Evolutionary conservation across 2,888 invertebrate species (phyloP), one percentile per base, ranked within the genome.

Genomic region (Apamea anceps): DNA sequence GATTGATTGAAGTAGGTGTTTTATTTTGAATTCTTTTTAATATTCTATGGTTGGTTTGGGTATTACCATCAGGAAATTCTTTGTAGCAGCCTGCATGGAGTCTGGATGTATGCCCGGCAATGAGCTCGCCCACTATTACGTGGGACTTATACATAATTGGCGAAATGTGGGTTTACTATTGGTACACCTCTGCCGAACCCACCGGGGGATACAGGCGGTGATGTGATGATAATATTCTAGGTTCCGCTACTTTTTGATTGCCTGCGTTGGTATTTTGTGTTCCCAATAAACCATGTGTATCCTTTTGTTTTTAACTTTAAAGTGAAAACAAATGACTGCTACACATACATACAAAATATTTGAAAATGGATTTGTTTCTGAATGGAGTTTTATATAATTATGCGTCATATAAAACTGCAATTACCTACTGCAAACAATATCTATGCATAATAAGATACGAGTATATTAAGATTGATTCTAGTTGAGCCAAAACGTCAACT

Each of bases 401-500:
- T 18, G n/a, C 21, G 21, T 48, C 6, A 6, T 13, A 60, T 21
- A 32, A 28, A 51, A 51, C 25, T 32, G 70, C 13, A 25, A 37
- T n/a, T 37, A 57, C 4, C 4, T 10, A 37, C 10, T 54, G 51
- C 15, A 54, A 71, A 37, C 15, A 71, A 71, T 25, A 51, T 54
- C 2, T 8, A 54, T 54, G 6, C 71, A 25, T 71, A 15, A 1
- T 21, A 18, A 32, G n/a, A n/a, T n/a, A n/a, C n/a, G n/a, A 28
- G 51, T 54, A n/a, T n/a, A 18, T 37, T 72, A n/a, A 60, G 10
- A 67, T 15, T 60, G 15, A 54, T 37, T 67, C n/a, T 28, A n/a
- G 54, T 68, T 48, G 45, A 68, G 21, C 25, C 54, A 65, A 45
- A 65, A 66, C 21, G 57, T 80, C 4, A 75, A 72, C 62, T n/a